Evolutionary conservation across 2,888 invertebrate species (phyloP).

Genomic region (Laspeyria flexula): DNA sequence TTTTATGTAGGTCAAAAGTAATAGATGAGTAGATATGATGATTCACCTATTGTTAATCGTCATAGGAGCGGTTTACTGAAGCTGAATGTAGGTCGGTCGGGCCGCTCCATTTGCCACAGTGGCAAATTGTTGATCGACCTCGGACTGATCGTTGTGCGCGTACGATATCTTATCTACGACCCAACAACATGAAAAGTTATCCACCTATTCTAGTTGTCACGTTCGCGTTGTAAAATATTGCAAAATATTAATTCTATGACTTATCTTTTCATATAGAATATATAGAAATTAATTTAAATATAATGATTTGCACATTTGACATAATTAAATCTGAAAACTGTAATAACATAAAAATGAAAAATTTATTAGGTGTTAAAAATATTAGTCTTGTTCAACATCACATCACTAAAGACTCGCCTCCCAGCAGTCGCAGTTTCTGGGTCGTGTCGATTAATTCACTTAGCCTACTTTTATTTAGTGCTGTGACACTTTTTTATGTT

Average conservation of each 20-base stretch:
- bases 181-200: constrained; percentile 39
- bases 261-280: background rate
- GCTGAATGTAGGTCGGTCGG: constrained; percentile 80
- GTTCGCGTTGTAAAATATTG: constrained; percentile 1
- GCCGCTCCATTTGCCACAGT: constrained; percentile 80
- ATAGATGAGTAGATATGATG: constrained; percentile 68
- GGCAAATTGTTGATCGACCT: constrained; percentile 83
- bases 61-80: constrained; percentile 77
- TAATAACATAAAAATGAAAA: constrained; percentile 8
- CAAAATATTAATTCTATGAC: background rate
- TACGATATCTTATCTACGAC: constrained; percentile 76
- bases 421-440: constrained; percentile 70
- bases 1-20: constrained; percentile 60
- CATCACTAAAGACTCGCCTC: constrained; percentile 47
- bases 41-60: constrained; percentile 77
- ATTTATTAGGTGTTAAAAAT: constrained; percentile 28
- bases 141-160: constrained; percentile 65
- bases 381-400: constrained; percentile 38
- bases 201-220: constrained; percentile 43
- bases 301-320: background rate
- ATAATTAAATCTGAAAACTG: background rate
- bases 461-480: constrained; percentile 81
- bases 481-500: constrained; percentile 79
- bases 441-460: constrained; percentile 81
- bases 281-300: background rate